Evolutionary conservation across 1,140 invertebrate genomes (phyloP), one percentile per base, ranked within the genome.

Genomic region (Venturia canescens): DNA sequence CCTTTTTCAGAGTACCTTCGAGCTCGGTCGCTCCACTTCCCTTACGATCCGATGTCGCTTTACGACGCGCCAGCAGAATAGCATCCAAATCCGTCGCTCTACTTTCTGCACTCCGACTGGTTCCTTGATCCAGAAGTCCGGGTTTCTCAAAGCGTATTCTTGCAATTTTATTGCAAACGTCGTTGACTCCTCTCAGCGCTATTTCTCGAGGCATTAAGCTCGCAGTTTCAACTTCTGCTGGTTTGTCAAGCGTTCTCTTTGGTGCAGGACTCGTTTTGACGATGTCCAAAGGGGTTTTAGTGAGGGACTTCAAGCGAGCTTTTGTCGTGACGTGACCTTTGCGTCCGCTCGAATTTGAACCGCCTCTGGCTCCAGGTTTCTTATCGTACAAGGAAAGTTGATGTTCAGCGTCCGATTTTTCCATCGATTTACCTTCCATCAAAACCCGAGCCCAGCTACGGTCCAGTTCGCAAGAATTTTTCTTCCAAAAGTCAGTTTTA

Each of bases 381-480:
- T 76, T 76, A 3, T 57, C 50, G 27, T 9, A 11, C 13, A 34
- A 53, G 29, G 53, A 1, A 7, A 53, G 16, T 1, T n/a, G 6
- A 69, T 31, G 31, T 69, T 34, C 31, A 44, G 44, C 29, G 15
- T 38, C 34, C 1, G n/a, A 23, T 80, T 31, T 53, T 48, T 48
- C 9, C 78, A 71, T 69, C 48, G 27, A 26, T 79, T 15, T 15
- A 34, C 50, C 72, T 21, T 76, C 72, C 50, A n/a, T 34, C 18
- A 60, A 76, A 5, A 76, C 72, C 3, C 72, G 72, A 76, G 72
- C 18, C 72, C 72, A 71, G 15, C 69, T 48, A 5, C 66, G 77
- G 31, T 63, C 48, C 18, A 23, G 27, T n/a, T 60, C 34, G 31
- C 63, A 23, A 18, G 15, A 74, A 63, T 80, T 80, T 38, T 44